Conservation (phyloP, 1,140 invertebrate genomes). For the Meloidogyne exigua region DNA sequence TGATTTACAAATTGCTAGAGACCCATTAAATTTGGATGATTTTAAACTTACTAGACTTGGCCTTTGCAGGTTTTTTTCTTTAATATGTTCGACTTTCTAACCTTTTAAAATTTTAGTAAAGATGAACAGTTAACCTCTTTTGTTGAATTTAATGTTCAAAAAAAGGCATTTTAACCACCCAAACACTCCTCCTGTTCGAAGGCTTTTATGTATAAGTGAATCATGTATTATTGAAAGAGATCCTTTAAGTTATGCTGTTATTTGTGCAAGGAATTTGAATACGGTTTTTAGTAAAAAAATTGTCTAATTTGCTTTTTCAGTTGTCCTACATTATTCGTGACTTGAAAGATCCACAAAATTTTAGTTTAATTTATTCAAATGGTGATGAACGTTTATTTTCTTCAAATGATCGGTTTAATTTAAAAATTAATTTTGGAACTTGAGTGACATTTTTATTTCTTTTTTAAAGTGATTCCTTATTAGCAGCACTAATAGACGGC, state of each 20-base stretch:
- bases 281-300: constrained; percentile 69
- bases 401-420: constrained; percentile 75
- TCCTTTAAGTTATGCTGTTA: constrained; percentile 87
- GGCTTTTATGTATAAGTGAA: constrained; percentile 91
- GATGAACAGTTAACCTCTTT: constrained; percentile 86
- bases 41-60: constrained; percentile 83
- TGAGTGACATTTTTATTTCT: constrained; percentile 23
- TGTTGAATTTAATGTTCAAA: constrained; percentile 86
- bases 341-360: constrained; percentile 85
- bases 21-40: constrained; percentile 79
- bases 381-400: constrained; percentile 82
- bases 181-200: constrained; percentile 68
- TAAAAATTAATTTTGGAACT: neutral
- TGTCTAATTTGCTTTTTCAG: constrained; percentile 54
- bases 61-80: constrained; percentile 75
- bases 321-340: constrained; percentile 83
- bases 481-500: constrained; percentile 91
- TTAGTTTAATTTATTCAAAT: constrained; percentile 89
- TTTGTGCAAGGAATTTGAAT: constrained; percentile 80
- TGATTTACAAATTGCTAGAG: constrained; percentile 77
- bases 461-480: constrained; percentile 87
- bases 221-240: constrained; percentile 92
- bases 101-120: constrained; percentile 68
- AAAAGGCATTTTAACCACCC: constrained; percentile 64
- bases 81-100: neutral